Base-by-base conservation (phyloP, 2,797 vertebrate genomes). In the Oryzias dopingdopingensis region DNA sequence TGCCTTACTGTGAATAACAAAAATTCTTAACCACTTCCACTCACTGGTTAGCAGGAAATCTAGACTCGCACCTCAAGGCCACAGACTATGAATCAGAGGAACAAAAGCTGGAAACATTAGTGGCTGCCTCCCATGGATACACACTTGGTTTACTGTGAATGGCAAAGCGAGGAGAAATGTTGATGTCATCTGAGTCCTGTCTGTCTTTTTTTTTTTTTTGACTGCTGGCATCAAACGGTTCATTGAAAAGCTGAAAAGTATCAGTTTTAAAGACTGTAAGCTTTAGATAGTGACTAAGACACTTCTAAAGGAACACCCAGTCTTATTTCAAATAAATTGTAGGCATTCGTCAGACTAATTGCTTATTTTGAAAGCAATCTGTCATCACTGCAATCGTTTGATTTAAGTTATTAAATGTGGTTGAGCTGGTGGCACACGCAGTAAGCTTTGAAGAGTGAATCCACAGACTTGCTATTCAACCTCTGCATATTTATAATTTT, bases 21-120 rank as follows among this genome's bases (percentile, higher is more conserved):
- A 74, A 83, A 49, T 41, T 66, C 40, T 26, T 0, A 64, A 67
- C 60, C 15, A 60, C 67, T 62, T 61, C 70, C 76, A 69, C 73
- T 59, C 64, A 63, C 56, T 74, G 72, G 69, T 62, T 43, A 65
- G 58, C 55, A 49, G 77, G 79, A 86, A 87, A 77, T 76, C 77
- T 64, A 44, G 62, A 64, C 60, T 45, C 62, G 70, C 75, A 72
- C 70, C 80, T 86, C 81, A 71, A 87, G 81, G 83, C 74, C 72
- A 68, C 62, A 59, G 63, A 68, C 74, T 59, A 74, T 83, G 87
- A 87, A 88, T 91, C 86, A 86, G 75, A 57, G 45, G 16, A 82
- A 92, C 86, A 89, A 90, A 89, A 83, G 85, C 81, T 84, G 85
- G 82, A 88, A 88, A 78, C 83, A 74, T 85, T 82, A 78, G 81